Evolutionary conservation across 2,113 vertebrate species (phyloP).

Genomic region (Camarhynchus parvulus): DNA sequence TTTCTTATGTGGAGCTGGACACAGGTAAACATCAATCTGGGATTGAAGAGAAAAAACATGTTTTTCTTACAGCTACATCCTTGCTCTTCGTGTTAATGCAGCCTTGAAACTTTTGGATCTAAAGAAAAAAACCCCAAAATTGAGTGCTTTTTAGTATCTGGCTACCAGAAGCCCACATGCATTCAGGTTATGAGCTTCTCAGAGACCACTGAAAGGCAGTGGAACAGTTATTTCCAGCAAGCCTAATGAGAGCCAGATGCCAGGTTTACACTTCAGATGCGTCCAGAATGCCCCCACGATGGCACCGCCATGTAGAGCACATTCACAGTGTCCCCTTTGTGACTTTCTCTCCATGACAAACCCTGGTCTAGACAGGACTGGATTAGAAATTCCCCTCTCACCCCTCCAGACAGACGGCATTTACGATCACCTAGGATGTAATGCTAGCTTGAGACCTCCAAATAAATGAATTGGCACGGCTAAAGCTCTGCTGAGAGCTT

Average conservation of each 20-base stretch:
- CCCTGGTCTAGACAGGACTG: constrained; percentile 51
- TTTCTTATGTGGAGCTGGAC: neutral
- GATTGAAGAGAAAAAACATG: neutral
- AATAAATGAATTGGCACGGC: constrained; percentile 15
- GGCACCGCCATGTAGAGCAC: neutral
- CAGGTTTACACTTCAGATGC: neutral
- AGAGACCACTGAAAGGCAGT: constrained; percentile 24
- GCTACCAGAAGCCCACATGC: constrained; percentile 16
- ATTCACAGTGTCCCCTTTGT: neutral
- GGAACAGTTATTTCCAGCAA: constrained; percentile 49
- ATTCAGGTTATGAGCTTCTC: constrained; percentile 27
- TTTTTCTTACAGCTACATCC: constrained; percentile 24
- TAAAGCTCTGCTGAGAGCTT: constrained; percentile 16
- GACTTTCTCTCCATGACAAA: constrained; percentile 50
- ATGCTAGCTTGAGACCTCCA: constrained; percentile 10
- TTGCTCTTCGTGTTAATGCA: constrained; percentile 59
- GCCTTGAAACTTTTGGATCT: constrained; percentile 42
- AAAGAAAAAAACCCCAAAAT: constrained; percentile 3
- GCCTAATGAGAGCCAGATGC: neutral
- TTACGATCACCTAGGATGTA: constrained; percentile 63
- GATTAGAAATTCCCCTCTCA: constrained; percentile 55
- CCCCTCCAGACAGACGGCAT: constrained; percentile 25
- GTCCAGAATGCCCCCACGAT: neutral
- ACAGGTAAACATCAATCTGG: neutral
- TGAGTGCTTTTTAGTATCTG: constrained; percentile 8